These are phyloP conservation scores for Diaprepes abbreviatus DNA, from an alignment of 2,888 invertebrate genomes.

Conservation along the genomic window DNA sequence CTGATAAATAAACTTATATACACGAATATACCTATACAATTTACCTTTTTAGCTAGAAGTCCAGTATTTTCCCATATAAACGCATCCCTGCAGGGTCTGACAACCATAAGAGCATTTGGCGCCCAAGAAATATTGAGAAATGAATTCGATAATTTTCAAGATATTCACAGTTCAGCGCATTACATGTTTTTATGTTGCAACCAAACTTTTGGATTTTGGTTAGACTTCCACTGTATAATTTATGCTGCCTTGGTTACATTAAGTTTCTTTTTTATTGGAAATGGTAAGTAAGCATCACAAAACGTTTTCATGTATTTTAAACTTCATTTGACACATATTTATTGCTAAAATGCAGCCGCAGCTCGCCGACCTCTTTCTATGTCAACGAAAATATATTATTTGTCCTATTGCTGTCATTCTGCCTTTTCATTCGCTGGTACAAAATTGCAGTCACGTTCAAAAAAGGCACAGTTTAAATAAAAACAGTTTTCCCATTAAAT, in stretches of 20 bases:
- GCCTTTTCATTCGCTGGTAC: too few relatives aligned
- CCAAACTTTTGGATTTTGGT: conserved; percentile 79
- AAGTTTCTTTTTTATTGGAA: conserved; percentile 58
- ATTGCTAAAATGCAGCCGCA: too few relatives aligned
- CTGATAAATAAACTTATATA: too few relatives aligned
- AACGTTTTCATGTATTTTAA: too few relatives aligned
- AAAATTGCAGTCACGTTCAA: too few relatives aligned
- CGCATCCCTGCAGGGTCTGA: conserved; percentile 81
- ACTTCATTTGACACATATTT: too few relatives aligned
- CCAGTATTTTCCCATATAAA: conserved; percentile 85
- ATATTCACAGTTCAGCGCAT: conserved; percentile 82
- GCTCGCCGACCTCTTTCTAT: too few relatives aligned
- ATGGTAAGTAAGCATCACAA: conserved; percentile 55
- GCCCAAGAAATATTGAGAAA: conserved; percentile 74
- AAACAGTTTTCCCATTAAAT: too few relatives aligned
- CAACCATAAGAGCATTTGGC: conserved; percentile 81
- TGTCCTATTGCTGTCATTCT: too few relatives aligned
- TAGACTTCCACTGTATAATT: conserved; percentile 69
- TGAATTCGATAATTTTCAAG: conserved; percentile 77
- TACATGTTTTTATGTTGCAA: conserved; percentile 75
- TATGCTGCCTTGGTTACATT: conserved; percentile 58
- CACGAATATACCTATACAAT: too few relatives aligned
- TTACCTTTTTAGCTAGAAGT: conserved; percentile 74
- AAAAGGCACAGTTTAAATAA: too few relatives aligned
- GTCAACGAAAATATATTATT: too few relatives aligned